phyloP scores from a whole-genome alignment of 2,888 invertebrate species.

The Halictus quadricinctus region DNA sequence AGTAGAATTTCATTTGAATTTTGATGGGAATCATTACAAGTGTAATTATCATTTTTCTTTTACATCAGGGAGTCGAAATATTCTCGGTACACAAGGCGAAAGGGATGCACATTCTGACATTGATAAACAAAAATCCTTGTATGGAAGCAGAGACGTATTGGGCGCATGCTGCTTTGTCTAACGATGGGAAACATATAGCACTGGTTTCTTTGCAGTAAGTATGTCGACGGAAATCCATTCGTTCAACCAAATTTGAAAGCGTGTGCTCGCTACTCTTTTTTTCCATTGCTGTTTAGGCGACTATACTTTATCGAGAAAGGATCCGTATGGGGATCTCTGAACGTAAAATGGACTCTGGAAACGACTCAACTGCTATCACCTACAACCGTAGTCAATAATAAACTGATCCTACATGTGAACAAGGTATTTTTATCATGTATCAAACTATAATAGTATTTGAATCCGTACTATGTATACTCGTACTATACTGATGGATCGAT shows the following conservation, averaged over 20 bases:
- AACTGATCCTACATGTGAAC: constrained; percentile 88
- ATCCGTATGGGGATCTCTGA: constrained; percentile 88
- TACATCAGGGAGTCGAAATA: constrained; percentile 87
- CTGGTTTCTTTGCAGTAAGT: constrained; percentile 88
- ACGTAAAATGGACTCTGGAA: constrained; percentile 89
- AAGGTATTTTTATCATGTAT: constrained; percentile 84
- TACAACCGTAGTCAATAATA: constrained; percentile 85
- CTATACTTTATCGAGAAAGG: constrained; percentile 89
- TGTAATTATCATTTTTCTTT: neutral
- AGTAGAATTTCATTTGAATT: neutral
- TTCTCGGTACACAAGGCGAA: constrained; percentile 89
- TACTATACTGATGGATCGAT: neutral
- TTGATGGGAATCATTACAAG: neutral
- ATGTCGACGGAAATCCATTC: neutral
- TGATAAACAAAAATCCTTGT: constrained; percentile 87
- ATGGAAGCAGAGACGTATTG: constrained; percentile 88
- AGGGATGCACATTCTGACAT: constrained; percentile 87
- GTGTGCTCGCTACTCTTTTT: neutral
- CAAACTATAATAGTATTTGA: neutral
- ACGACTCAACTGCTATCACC: constrained; percentile 89
- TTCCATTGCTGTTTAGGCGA: constrained; percentile 84
- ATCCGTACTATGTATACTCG: neutral
- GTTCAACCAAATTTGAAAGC: neutral
- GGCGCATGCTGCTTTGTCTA: constrained; percentile 86
- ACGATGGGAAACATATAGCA: constrained; percentile 86